Base-by-base conservation (phyloP, 92 coral and sea anemone species). In the Epizoanthus fatuus region DNA sequence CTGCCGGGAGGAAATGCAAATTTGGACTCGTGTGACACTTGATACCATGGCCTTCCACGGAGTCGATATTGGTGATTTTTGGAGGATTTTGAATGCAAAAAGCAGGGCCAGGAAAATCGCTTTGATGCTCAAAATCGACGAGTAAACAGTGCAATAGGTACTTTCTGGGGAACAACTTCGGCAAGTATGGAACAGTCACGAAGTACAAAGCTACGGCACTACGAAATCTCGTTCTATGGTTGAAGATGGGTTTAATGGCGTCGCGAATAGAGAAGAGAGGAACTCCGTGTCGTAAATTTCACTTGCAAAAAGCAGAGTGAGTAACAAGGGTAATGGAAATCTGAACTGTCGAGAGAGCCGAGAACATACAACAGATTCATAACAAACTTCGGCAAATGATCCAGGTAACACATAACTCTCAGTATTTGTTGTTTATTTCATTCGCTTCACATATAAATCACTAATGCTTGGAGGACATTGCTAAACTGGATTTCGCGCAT, bases 361-460 rank as follows among this genome's bases (percentile, higher is more conserved):
- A 69, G 74, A 69, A 69, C 15, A 52, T 69, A 39, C 74, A 69
- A 53, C 74, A 69, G 11, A 69, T 69, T 51, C 74, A 39, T 13
- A 20, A 38, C 29, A 52, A 69, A 69, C 54, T 69, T 69, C 74
- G 54, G 74, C 74, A 69, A 69, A 69, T 40, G 53, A 69, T 69
- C 53, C 74, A 69, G 73, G 73, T 67, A 67, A 67, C 47, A 67
- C 73, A 67, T 38, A 67, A 67, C 44, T 66, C 37, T 66, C 72
- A 66, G 25, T 22, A 22, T 22, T 22, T 22, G 25, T 22, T 22
- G 25, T 22, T 22, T 22, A 22, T 22, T 22, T 22, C 25, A 22
- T 66, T 66, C 72, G 72, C 72, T 66, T 42, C 29, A 42, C 11
- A 40, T 66, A 42, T 66, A 42, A 66, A 40, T 66, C 72, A 29